Evolutionary conservation across 2,797 vertebrate genomes (phyloP).

Genomic region (Garrulus glandarius): DNA sequence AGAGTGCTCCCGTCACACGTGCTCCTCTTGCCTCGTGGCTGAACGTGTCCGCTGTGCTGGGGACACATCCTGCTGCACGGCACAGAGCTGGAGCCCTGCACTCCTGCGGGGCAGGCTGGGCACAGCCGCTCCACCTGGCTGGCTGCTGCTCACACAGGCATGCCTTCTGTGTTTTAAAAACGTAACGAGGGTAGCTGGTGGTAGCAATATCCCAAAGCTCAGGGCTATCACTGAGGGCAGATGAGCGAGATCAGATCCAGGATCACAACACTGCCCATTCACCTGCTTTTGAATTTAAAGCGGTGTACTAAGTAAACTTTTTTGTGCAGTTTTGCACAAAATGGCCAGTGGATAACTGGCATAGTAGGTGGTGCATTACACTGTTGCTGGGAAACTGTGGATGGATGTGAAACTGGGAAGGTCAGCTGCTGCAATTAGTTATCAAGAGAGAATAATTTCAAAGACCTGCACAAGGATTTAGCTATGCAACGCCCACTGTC

Average conservation of each 20-base stretch:
- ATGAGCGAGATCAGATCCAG: neutral
- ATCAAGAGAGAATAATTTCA: neutral
- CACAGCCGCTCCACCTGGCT: fast-evolving
- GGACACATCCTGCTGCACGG: fast-evolving
- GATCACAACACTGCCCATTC: neutral
- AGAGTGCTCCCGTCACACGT: neutral
- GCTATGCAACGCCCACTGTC: neutral
- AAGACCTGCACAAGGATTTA: neutral
- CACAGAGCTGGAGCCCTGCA: neutral
- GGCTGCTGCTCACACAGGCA: neutral
- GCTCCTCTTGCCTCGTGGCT: neutral
- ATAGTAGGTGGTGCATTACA: neutral
- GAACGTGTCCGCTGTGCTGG: fast-evolving
- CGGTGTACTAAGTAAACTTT: neutral
- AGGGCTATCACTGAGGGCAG: neutral
- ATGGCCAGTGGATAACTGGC: neutral
- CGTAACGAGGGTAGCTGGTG: neutral
- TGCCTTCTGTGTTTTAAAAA: fast-evolving
- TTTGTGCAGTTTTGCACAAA: neutral
- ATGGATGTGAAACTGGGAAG: neutral
- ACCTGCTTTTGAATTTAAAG: neutral
- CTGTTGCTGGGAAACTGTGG: neutral
- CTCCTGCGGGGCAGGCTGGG: neutral
- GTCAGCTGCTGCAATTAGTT: neutral
- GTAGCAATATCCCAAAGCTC: neutral